These are phyloP conservation scores for Holcopasites calliopsidis DNA, from an alignment of 1,140 invertebrate species.

Conservation along the genomic window DNA sequence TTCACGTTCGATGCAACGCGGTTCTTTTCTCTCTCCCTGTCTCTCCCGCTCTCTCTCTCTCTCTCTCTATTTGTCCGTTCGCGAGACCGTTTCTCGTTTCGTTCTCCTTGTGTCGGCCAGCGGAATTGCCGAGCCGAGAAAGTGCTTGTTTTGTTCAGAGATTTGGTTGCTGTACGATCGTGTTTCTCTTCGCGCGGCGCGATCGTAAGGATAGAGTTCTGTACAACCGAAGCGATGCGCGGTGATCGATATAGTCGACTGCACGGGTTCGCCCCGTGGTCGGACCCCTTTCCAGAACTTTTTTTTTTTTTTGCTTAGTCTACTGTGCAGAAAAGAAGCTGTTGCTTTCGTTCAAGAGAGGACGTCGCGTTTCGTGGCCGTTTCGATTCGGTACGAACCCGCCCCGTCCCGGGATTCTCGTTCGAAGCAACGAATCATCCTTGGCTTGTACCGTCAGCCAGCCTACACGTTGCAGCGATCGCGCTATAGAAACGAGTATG, in stretches of 20 bases:
- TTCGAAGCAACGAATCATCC: slow-evolving; percentile 1
- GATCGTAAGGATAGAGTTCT: slow-evolving; percentile 23
- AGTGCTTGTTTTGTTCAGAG: no score
- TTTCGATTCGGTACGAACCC: slow-evolving; percentile 37
- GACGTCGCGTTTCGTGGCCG: no score
- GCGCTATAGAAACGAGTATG: not conserved
- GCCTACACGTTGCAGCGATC: slow-evolving; percentile 3
- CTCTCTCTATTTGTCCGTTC: no score
- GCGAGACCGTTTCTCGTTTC: slow-evolving; percentile 15
- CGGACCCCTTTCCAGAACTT: not conserved
- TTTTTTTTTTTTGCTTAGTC: no score
- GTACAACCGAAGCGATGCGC: slow-evolving; percentile 41
- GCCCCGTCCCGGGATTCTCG: not conserved
- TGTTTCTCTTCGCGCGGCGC: not conserved
- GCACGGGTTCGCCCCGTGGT: no score
- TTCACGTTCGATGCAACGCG: slow-evolving; percentile 26
- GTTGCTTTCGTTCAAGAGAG: not conserved
- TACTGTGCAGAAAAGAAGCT: not conserved
- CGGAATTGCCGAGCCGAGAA: not conserved
- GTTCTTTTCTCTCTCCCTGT: no score
- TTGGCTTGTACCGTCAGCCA: no score
- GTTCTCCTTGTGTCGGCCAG: slow-evolving; percentile 21
- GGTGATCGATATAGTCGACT: not conserved
- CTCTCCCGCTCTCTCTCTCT: not conserved
- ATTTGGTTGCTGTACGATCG: not conserved